Evolutionary conservation across 1,140 invertebrate genomes (phyloP), one percentile per base, ranked within the genome.

Genomic region (Neuroterus valhalla): DNA sequence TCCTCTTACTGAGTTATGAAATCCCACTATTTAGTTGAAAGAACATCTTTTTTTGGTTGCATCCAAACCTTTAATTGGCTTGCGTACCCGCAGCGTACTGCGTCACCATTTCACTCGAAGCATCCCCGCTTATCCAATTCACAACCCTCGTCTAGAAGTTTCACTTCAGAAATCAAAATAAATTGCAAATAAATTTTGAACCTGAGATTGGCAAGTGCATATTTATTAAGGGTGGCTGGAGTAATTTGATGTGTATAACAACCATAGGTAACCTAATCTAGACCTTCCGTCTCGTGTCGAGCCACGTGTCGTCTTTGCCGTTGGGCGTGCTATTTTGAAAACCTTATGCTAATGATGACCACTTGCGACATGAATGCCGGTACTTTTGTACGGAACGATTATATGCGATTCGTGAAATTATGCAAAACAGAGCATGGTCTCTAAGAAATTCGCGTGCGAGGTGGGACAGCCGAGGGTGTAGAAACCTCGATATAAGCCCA

Each of bases 321-420:
- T 66, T 19, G 62, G 77, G 71, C 76, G 71, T 70, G 78, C 78
- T 78, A 79, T 81, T 79, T 80, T 78, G 74, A 79, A 84, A 81
- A 86, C 78, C 74, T 81, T 87, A 86, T 87, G 86, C 77, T 86
- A 87, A 86, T 86, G 67, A 66, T 68, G 72, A 74, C 72, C 76
- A 78, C 73, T 78, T 79, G 79, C 81, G 78, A 82, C 78, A 84
- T 70, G 79, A 79, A 81, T 81, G 76, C 75, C 78, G 68, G 75
- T 80, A 78, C 75, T 80, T 82, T 80, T 80, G 78, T 76, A 71
- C 48, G 68, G 68, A 79, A 85, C 80, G 83, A 85, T 87, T 86
- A 83, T 84, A 81, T 75, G 81, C 82, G 85, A 85, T 86, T 87
- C 84, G 78, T 86, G 78, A 87, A 86, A 87, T 87, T 87, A 87